Percentiles rank a stretch among this genome's conserved stretches.
Evolutionary conservation across 2,113 vertebrate species (phyloP).

Genomic region (Macrotis lagotis): DNA sequence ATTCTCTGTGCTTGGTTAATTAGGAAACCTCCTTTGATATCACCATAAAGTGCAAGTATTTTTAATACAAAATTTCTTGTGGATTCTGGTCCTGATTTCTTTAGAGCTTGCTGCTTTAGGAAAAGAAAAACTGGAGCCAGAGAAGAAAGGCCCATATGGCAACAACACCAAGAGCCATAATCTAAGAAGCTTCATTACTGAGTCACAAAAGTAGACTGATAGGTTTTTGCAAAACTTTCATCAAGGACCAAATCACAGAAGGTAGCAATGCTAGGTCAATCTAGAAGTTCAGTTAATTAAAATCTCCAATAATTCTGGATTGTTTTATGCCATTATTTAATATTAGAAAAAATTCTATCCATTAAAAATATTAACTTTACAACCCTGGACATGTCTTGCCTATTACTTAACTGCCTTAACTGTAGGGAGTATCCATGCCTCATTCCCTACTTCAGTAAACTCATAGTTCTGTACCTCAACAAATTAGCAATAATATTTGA

Average conservation of each 20-base stretch:
- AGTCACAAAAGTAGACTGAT: too few relatives aligned
- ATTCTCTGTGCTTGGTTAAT: neutral
- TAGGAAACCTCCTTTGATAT: neutral
- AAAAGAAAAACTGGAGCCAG: neutral
- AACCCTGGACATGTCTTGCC: neutral
- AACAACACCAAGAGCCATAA: neutral
- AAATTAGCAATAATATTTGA: neutral
- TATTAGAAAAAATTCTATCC: neutral
- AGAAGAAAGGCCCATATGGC: neutral
- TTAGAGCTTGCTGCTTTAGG: conserved; percentile 23
- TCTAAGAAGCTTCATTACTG: neutral
- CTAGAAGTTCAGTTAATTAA: neutral
- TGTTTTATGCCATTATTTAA: neutral
- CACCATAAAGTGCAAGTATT: neutral
- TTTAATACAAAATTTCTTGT: neutral
- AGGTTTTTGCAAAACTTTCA: neutral
- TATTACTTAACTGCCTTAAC: neutral
- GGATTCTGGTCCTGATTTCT: conserved; percentile 15
- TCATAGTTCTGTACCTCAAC: neutral
- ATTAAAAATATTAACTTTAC: neutral
- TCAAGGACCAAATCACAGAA: neutral
- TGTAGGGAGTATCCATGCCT: neutral
- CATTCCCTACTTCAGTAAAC: neutral
- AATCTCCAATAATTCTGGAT: neutral
- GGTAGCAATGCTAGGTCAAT: neutral